Base-by-base conservation (phyloP, 1,140 invertebrate species). In the Heterodera schachtii region DNA sequence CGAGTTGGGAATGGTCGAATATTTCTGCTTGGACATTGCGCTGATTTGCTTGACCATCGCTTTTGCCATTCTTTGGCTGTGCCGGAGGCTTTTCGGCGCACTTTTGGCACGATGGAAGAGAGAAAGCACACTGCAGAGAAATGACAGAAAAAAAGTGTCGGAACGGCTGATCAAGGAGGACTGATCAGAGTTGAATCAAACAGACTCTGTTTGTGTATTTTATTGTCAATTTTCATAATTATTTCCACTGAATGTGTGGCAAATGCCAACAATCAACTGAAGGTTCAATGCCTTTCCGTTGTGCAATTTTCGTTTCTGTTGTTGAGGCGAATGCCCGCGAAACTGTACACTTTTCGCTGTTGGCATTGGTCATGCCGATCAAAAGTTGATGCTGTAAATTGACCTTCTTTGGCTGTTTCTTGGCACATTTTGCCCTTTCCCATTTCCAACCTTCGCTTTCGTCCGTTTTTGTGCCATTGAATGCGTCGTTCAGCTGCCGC, bases 1-100 rank as follows among this genome's bases (percentile, higher is more conserved):
- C 31, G 73, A 78, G 19, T 74, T 84, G 70, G 46, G 49, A 47
- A 52, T 84, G n/a, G 47, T 84, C 49, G 43, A 46, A 11, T 82
- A 84, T 66, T 78, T 52, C 66, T 77, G 76, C 52, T 46, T 84
- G 60, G 85, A 86, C 73, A 85, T 85, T 74, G 57, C 84, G 3
- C 75, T 77, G 31, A 21, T 83, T 13, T 13, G 79, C 31, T 49
- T 80, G 44, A 49, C 76, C 41, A 44, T 79, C 21, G 13, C 69
- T 70, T 70, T 52, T 43, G 47, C 52, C 47, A 78, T 60, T 60
- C 11, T 80, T 76, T 80, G n/a, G 46, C 43, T 80, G 46, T 57
- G 52, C 66, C 31, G 66, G 31, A 78, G 46, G 70, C 7, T 44
- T 13, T 70, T 69, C 21, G 46, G 43, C 70, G 66, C 66, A 66